Evolutionary conservation across 2,797 vertebrate genomes (phyloP), one percentile per base, ranked within the genome.

Genomic region (Aulostomus chinensis): DNA sequence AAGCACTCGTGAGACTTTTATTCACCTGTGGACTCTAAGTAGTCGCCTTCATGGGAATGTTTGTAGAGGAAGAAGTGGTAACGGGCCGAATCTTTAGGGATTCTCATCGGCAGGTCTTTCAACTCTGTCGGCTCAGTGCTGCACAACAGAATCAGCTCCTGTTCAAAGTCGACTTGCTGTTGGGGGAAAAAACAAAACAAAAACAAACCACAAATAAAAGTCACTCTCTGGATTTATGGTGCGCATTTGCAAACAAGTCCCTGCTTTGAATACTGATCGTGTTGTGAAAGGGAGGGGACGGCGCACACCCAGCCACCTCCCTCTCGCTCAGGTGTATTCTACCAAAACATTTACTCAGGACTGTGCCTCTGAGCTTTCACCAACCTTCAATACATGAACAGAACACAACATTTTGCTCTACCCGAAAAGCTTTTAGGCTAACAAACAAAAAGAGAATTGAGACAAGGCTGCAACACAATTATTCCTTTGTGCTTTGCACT

Each of bases 21-120:
- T 28, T 67, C 88, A 99, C 97, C 94, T 93, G 94, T 93, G 40
- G 96, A 98, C 81, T 99, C 94, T 79, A 98, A 83, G 79, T 94
- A 94, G 87, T 99, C 96, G 49, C 96, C 97, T 90, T 99, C 96
- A 7, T 99, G 94, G 33, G 93, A 92, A 76, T 99, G 97, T 64
- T 97, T 98, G 81, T 95, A 99, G 45, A 96, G 92, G 89, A 99
- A 99, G 86, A 99, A 97, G 87, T 99, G 97, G 77, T 99, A 99
- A 9, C 96, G 95, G 0, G 97, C 92, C 11, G 92, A 80, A 13
- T 98, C 95, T 86, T 94, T 95, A 10, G 95, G 94, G 89, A 99
- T 91, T 85, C 96, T 92, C 81, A 88, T 87, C 38, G 97, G 96
- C 82, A 99, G 91, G 73, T 97, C 96, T 75, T 91, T 94, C 45